Evolutionary conservation across 2,797 vertebrate species (phyloP).

Genomic region (Limnodromus scolopaceus): DNA sequence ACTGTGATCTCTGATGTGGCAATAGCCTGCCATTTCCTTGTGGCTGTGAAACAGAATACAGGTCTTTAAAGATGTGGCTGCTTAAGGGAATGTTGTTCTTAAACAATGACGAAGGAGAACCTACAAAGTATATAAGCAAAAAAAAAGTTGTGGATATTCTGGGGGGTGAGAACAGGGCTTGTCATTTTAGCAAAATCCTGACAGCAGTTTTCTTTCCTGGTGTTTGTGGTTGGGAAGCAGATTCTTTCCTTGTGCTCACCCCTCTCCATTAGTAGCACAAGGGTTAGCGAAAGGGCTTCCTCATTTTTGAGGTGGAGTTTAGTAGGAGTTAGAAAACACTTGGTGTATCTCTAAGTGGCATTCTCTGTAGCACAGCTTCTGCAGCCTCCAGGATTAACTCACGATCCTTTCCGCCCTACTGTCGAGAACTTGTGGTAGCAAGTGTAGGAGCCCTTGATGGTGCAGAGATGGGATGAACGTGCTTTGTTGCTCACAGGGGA

Average conservation of each 20-base stretch:
- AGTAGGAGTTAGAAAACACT: too few species aligned
- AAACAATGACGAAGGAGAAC: neutral
- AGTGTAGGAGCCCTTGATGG: neutral
- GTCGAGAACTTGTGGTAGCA: accelerated
- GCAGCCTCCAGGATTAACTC: neutral
- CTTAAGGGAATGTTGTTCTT: neutral
- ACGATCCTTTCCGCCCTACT: neutral
- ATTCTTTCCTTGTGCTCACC: neutral
- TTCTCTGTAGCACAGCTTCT: too few species aligned
- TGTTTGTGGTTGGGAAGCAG: neutral
- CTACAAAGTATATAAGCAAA: neutral
- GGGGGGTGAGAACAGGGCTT: neutral
- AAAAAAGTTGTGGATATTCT: neutral
- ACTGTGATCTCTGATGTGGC: neutral
- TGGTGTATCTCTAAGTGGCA: neutral
- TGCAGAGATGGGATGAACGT: too few species aligned
- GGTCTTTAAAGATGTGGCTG: neutral
- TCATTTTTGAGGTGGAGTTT: neutral
- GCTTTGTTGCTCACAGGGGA: neutral
- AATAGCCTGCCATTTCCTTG: neutral
- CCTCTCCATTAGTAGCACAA: accelerated
- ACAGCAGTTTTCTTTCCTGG: neutral
- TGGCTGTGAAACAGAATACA: neutral
- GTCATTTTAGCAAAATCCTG: neutral
- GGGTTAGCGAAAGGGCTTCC: neutral